Conservation (phyloP, 2,797 vertebrate genomes). For the Sebastiscus albofasciatus region DNA sequence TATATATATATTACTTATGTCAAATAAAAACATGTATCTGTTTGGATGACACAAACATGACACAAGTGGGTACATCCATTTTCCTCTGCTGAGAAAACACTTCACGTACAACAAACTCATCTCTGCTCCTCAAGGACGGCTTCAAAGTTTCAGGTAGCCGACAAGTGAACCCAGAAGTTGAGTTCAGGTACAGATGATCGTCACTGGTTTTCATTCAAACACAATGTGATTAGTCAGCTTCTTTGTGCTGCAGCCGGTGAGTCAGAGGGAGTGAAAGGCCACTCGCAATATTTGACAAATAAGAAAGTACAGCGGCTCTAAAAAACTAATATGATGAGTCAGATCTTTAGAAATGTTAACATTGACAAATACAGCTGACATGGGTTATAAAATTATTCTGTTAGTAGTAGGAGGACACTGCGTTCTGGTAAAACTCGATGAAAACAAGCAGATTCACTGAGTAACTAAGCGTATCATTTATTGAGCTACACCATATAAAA, state of each 20-base stretch:
- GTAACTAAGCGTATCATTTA: no score
- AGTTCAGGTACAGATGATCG: not conserved
- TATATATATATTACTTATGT: not conserved
- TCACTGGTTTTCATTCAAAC: not conserved
- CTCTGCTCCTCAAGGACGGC: not conserved
- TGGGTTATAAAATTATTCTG: not conserved
- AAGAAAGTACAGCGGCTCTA: not conserved
- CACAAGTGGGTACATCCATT: not conserved
- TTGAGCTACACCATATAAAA: not conserved
- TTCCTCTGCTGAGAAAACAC: not conserved
- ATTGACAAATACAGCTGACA: not conserved
- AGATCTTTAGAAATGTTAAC: not conserved
- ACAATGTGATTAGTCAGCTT: not conserved
- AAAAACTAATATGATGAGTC: not conserved
- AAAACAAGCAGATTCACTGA: not conserved
- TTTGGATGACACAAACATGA: not conserved
- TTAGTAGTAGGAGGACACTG: not conserved
- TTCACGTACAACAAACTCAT: not conserved
- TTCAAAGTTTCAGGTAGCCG: not conserved
- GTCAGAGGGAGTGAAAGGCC: slow-evolving; percentile 15
- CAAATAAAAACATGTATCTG: not conserved
- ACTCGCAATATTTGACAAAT: not conserved
- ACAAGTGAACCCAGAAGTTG: not conserved
- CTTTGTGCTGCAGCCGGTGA: slow-evolving; percentile 22
- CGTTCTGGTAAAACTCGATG: not conserved